These are phyloP conservation scores for Laupala kohalensis DNA, from an alignment of 1,140 invertebrate species.

Conservation along the genomic window DNA sequence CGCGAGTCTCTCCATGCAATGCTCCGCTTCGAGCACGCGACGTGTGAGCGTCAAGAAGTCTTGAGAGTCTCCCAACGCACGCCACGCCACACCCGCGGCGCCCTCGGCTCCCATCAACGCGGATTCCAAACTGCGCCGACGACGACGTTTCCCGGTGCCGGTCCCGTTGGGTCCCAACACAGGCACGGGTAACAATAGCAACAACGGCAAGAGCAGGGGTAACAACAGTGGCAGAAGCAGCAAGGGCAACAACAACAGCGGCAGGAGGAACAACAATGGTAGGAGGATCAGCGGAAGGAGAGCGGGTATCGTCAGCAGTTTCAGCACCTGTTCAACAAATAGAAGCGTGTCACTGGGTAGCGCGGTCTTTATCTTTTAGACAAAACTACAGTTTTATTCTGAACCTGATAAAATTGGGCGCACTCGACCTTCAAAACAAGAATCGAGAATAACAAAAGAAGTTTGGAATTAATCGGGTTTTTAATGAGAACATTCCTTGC, in stretches of 20 bases:
- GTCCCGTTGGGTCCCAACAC: background rate
- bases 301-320: background rate
- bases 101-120: background rate
- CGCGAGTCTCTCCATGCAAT: conserved; percentile 2
- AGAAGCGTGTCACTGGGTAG: no score
- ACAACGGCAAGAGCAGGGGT: background rate
- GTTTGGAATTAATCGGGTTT: no score
- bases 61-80: background rate
- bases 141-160: background rate
- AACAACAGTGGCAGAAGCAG: background rate
- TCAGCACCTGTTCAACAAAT: background rate
- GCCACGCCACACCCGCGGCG: background rate
- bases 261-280: background rate
- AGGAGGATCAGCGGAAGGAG: conserved; percentile 1
- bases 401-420: no score
- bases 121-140: background rate
- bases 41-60: conserved; percentile 5
- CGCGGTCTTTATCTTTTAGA: no score
- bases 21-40: conserved; percentile 3
- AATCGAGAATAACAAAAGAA: no score
- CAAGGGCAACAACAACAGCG: background rate
- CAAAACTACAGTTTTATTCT: no score
- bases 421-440: no score
- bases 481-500: no score
- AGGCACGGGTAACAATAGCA: conserved; percentile 6